These are phyloP conservation scores for Octonoba sinensis DNA, from an alignment of 2,888 invertebrate genomes.

Conservation along the genomic window DNA sequence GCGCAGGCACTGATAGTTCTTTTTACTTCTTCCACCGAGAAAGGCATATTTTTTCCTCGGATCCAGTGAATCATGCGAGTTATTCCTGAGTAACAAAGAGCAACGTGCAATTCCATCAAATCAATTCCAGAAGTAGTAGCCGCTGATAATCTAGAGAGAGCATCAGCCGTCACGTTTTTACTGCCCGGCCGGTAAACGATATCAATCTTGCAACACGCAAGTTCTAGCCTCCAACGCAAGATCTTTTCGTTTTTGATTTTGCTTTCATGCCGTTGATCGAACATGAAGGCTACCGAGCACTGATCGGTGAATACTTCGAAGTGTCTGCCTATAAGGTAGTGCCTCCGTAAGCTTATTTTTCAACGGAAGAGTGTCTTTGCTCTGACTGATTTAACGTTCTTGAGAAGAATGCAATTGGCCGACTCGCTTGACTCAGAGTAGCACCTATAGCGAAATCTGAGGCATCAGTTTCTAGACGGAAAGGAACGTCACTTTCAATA, in stretches of 20 bases:
- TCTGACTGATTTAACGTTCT: conserved; percentile 15
- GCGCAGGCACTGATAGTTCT: conserved; percentile 17
- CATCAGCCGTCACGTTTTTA: conserved; percentile 50
- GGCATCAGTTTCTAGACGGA: conserved; percentile 15
- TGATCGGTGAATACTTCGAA: conserved; percentile 65
- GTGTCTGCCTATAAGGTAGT: conserved; percentile 34
- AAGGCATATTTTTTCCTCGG: conserved; percentile 49
- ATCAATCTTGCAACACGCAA: conserved; percentile 52
- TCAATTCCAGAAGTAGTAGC: background rate
- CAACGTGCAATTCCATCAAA: conserved; percentile 45
- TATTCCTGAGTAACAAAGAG: conserved; percentile 58
- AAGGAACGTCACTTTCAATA: conserved; percentile 12
- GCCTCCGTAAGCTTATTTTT: conserved; percentile 41
- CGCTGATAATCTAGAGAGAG: conserved; percentile 43
- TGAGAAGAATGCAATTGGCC: conserved; percentile 19
- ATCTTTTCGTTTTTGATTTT: conserved; percentile 65
- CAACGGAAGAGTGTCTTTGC: conserved; percentile 4
- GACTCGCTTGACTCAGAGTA: conserved; percentile 9
- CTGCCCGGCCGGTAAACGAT: conserved; percentile 58
- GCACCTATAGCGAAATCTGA: conserved; percentile 18
- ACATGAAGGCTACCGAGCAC: conserved; percentile 60
- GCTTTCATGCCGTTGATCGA: conserved; percentile 40
- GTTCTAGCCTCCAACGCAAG: conserved; percentile 61
- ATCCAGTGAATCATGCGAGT: conserved; percentile 57
- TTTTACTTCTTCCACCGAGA: conserved; percentile 48